Evolutionary conservation across 1,140 invertebrate genomes (phyloP), one percentile per base, ranked within the genome.

Genomic region (Brachionus plicatilis): DNA sequence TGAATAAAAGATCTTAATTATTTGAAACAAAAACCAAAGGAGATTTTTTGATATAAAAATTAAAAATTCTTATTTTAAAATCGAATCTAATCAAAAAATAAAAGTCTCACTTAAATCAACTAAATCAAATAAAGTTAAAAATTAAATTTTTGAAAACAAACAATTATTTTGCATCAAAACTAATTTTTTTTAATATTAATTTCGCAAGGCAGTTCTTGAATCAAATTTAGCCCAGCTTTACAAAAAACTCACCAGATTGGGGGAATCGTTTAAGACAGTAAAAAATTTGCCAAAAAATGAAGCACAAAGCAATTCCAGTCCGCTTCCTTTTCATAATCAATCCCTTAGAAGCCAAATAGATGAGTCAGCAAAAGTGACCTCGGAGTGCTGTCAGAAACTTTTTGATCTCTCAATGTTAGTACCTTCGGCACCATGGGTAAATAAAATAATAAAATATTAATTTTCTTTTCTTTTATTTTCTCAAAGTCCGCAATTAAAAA

Each of bases 391-490:
- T 3, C 12, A 56, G 17, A 43, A 80, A 12, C 47, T 80, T 20
- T 80, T 80, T 56, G 78, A 80, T 29, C 50, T 80, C 4, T 56
- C 78, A 29, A 12, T 80, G 24, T 12, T 80, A 9, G 47, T 80
- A n/a, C 78, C 78, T 2, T 80, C 78, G 9, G 78, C 78, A 14
- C 78, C 78, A 8, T 80, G 78, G 78, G 78, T 80, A 56, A 41
- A 12, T n/a, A 53, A 41, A 41, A 56, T 33, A 43, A 27, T 37
- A 0, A 37, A 78, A 47, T 5, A 47, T 78, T 50, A 7, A 41
- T 53, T 14, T 0, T 53, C 29, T 50, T 29, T 27, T 14, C 14
- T 79, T 14, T 68, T 68, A 47, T 24, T 45, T 12, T 27, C 17
- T 45, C 43, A 20, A 37, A 41, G 79, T 17, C 43, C 0, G 37